phyloP scores from a whole-genome alignment of 1,140 invertebrate genomes.

The Steinernema feltiae region DNA sequence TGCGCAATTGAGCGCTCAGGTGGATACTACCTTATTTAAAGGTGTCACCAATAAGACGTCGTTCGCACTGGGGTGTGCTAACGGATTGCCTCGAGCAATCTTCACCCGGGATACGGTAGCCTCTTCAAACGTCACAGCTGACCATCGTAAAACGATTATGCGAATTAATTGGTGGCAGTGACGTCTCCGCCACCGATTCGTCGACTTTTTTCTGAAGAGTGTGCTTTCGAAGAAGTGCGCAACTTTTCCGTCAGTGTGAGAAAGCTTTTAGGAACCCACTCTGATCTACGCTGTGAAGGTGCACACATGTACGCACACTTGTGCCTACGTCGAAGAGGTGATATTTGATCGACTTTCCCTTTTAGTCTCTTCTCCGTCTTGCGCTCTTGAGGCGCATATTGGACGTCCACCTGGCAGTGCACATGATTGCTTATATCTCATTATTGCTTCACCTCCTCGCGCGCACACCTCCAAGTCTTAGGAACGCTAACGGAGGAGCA shows the following conservation, averaged over 20 bases:
- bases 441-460: conserved; percentile 13
- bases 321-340: neutral
- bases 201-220: neutral
- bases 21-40: conserved; percentile 10
- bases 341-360: conserved; percentile 13
- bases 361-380: neutral
- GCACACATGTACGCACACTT: neutral
- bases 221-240: neutral
- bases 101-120: neutral
- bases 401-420: conserved; percentile 13
- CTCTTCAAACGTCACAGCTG: neutral
- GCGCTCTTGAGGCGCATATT: conserved; percentile 8
- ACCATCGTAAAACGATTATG: neutral
- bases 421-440: conserved; percentile 15
- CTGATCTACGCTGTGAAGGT: no score
- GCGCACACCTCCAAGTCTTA: neutral
- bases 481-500: neutral
- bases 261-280: neutral
- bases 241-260: neutral
- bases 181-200: neutral
- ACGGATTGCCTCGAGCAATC: neutral
- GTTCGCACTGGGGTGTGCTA: neutral
- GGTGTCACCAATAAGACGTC: neutral
- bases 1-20: conserved; percentile 9
- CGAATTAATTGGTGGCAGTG: neutral